Evolutionary conservation across 2,113 vertebrate genomes (phyloP).

Genomic region (Lipophrys pholis): DNA sequence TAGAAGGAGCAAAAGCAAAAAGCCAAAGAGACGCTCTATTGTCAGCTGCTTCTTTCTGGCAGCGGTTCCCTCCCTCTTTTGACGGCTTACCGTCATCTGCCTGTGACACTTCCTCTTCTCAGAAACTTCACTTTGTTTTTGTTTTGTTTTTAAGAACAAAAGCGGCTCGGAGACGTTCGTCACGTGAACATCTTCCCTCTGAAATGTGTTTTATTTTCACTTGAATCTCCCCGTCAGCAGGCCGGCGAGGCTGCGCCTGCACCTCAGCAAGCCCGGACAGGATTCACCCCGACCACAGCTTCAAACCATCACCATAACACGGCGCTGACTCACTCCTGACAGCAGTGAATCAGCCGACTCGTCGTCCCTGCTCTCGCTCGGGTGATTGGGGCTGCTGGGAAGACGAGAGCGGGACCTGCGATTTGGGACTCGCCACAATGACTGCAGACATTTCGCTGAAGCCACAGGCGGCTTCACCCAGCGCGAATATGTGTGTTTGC

Average conservation of each 20-base stretch:
- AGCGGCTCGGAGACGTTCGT: background rate
- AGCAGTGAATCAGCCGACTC: slow-evolving; percentile 59
- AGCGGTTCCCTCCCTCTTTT: slow-evolving; percentile 23
- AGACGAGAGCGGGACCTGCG: slow-evolving; percentile 53
- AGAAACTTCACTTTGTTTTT: slow-evolving; percentile 5
- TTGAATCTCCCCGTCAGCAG: background rate
- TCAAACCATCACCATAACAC: slow-evolving; percentile 51
- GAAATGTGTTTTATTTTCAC: background rate
- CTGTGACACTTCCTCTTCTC: slow-evolving; percentile 65
- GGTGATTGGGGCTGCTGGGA: slow-evolving; percentile 70
- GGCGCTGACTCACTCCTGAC: slow-evolving; percentile 61
- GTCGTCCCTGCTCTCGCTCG: slow-evolving; percentile 42
- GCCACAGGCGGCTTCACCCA: slow-evolving; percentile 57
- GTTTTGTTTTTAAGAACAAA: background rate
- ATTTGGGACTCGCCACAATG: slow-evolving; percentile 67
- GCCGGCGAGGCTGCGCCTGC: slow-evolving; percentile 2
- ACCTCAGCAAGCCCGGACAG: slow-evolving; percentile 44
- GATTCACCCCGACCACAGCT: slow-evolving; percentile 49
- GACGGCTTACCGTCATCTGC: slow-evolving; percentile 59
- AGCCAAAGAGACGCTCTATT: slow-evolving; percentile 28
- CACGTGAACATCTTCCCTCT: slow-evolving; percentile 2
- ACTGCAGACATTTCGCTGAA: slow-evolving; percentile 68
- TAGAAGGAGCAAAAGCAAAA: no score
- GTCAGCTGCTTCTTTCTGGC: slow-evolving; percentile 34
- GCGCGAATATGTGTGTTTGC: slow-evolving; percentile 17